Evolutionary conservation across 2,113 vertebrate species (phyloP).

Genomic region (Gymnarchus niloticus): DNA sequence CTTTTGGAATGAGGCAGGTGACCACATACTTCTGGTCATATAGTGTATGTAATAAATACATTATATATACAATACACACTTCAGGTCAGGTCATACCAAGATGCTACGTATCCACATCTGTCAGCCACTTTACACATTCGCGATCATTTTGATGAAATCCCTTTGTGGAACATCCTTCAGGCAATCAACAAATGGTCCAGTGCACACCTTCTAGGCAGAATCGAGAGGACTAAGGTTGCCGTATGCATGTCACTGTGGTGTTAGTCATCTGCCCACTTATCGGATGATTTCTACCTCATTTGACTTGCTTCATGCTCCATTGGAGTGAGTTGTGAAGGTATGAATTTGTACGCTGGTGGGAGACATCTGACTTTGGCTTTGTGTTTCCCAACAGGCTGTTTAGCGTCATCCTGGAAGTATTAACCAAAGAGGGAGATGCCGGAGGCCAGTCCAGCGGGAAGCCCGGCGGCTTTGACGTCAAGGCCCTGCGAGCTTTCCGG

Average conservation of each 20-base stretch:
- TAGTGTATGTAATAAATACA: too few species aligned
- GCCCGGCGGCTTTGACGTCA: conserved; percentile 96
- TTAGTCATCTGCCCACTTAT: not conserved
- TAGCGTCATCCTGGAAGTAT: conserved; percentile 97
- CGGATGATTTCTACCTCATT: too few species aligned
- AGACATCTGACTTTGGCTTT: not conserved
- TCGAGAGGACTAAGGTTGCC: not conserved
- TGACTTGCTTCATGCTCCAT: not conserved
- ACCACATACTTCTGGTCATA: too few species aligned
- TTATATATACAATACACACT: too few species aligned
- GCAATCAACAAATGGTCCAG: conserved; percentile 54
- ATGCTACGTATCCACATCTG: not conserved
- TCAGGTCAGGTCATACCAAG: not conserved
- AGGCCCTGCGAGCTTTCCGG: conserved; percentile 97
- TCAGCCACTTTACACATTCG: not conserved
- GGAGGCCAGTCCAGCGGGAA: conserved; percentile 76
- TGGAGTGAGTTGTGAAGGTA: not conserved
- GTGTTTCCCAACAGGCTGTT: conserved; percentile 74
- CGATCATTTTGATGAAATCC: conserved; percentile 22
- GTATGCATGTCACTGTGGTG: not conserved
- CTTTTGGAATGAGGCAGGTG: too few species aligned
- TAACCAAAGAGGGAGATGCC: conserved; percentile 87
- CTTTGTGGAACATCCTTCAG: conserved; percentile 26
- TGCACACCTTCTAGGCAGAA: conserved; percentile 49
- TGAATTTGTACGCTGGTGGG: not conserved